phyloP scores from a whole-genome alignment of 2,888 invertebrate species.

The Eupithecia inturbata region DNA sequence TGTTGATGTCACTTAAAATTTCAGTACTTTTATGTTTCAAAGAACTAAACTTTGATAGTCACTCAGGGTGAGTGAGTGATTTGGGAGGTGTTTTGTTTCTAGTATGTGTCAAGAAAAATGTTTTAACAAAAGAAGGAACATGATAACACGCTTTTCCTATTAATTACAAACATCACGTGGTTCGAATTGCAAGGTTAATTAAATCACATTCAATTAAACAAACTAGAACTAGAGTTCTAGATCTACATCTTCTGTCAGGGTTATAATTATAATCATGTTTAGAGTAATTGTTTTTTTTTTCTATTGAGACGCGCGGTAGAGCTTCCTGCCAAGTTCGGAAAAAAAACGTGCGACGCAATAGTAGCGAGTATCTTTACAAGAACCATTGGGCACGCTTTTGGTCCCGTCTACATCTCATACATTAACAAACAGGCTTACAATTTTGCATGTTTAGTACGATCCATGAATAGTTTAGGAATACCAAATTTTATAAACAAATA shows the following conservation, averaged over 20 bases:
- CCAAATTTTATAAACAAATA: no score
- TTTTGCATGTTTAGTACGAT: no score
- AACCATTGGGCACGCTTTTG: no score
- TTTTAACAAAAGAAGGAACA: not conserved
- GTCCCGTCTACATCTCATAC: no score
- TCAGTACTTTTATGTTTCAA: not conserved
- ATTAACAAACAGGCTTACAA: no score
- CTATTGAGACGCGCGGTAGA: no score
- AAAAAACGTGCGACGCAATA: no score
- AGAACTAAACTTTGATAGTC: no score
- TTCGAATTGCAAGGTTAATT: conserved; percentile 14
- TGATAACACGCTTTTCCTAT: not conserved
- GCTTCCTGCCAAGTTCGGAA: no score
- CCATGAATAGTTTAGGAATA: no score
- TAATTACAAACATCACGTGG: not conserved
- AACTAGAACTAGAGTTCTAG: not conserved
- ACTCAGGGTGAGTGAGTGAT: not conserved
- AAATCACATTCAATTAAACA: conserved; percentile 5
- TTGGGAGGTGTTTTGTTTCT: not conserved
- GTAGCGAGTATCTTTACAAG: no score
- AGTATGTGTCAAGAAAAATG: not conserved
- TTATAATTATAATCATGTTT: not conserved
- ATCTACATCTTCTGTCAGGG: not conserved
- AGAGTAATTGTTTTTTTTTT: no score
- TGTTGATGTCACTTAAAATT: not conserved